These are phyloP conservation scores for Eolophus roseicapilla DNA, from an alignment of 2,113 vertebrate genomes.

Conservation along the genomic window DNA sequence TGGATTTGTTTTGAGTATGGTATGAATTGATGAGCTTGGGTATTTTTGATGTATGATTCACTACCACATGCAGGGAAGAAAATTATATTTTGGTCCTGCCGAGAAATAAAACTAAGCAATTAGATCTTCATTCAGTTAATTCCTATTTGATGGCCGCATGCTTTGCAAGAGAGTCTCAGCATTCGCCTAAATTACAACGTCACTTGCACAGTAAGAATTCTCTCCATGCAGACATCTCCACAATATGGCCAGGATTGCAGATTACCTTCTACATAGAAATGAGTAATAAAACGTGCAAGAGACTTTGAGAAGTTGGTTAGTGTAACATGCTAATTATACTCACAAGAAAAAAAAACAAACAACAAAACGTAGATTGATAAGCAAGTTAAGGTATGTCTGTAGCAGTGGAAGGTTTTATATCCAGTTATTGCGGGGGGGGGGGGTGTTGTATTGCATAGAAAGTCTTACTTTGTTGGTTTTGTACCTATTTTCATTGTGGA, in stretches of 20 bases:
- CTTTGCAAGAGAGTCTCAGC: neutral
- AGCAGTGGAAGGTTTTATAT: neutral
- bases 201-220: neutral
- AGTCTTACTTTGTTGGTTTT: neutral
- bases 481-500: neutral
- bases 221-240: neutral
- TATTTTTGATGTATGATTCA: conserved; percentile 71
- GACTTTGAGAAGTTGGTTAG: neutral
- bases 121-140: conserved; percentile 18
- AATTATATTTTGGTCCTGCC: conserved; percentile 62
- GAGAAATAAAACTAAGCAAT: conserved; percentile 53
- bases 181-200: neutral
- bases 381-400: neutral
- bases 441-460: neutral
- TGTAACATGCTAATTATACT: neutral
- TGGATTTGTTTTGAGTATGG: conserved; percentile 40
- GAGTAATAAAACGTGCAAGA: neutral
- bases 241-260: neutral
- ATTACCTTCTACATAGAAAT: neutral
- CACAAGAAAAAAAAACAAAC: neutral
- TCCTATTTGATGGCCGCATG: neutral
- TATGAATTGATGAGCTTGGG: conserved; percentile 49
- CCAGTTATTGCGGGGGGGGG: neutral
- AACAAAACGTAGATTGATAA: neutral
- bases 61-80: conserved; percentile 58